phyloP scores from a whole-genome alignment of 2,797 vertebrate genomes.

The Lutra lutra region DNA sequence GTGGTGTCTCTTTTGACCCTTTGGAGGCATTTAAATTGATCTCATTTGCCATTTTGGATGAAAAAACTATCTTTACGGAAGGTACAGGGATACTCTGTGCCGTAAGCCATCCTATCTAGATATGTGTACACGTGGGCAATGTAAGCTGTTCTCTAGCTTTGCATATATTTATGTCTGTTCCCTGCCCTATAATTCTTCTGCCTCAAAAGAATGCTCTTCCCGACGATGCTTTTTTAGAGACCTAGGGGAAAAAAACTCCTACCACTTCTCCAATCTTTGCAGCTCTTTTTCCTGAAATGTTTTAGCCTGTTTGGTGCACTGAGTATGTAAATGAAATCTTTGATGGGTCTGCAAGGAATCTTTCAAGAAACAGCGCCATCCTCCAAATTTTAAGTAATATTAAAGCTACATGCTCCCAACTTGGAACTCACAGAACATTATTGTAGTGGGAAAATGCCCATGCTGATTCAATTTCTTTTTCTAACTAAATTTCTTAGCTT shows the following conservation, averaged over 20 bases:
- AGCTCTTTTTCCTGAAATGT: not conserved
- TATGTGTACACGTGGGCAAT: not conserved
- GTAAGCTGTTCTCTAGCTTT: not conserved
- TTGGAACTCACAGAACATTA: not conserved
- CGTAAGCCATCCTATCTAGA: not conserved
- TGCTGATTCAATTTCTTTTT: conserved; percentile 45
- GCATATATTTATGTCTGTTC: not conserved
- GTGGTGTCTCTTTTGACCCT: not conserved
- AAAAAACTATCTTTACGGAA: not conserved
- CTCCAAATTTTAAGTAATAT: conserved; percentile 28
- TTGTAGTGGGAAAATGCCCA: not conserved
- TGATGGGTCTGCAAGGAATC: conserved; percentile 26
- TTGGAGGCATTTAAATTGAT: not conserved
- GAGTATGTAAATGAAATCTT: conserved; percentile 40
- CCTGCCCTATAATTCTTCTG: not conserved
- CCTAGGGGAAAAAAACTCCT: not conserved
- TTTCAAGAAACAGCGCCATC: not conserved
- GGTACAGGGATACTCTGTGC: not conserved
- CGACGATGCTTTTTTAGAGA: not conserved
- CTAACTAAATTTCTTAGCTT: not conserved
- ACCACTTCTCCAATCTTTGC: not conserved
- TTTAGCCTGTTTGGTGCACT: not conserved
- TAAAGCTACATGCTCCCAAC: not conserved
- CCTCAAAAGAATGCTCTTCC: not conserved
- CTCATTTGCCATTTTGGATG: not conserved